Evolutionary conservation across 2,888 invertebrate genomes (phyloP), one percentile per base, ranked within the genome.

Genomic region (Scaptomyza parva): DNA sequence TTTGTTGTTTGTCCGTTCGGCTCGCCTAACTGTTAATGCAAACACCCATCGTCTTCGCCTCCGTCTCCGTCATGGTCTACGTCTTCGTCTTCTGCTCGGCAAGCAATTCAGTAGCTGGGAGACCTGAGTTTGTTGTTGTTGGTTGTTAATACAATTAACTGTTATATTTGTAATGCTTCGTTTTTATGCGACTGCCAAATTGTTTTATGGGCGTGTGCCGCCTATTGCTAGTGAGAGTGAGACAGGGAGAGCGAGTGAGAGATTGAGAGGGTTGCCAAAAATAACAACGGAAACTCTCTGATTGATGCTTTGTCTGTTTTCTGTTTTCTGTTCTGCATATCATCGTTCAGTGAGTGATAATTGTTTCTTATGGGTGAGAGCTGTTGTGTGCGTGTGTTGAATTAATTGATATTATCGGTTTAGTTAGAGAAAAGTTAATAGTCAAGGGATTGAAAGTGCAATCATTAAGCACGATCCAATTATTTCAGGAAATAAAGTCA

Each of bases 131-230:
- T 51, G 51, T 47, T 50, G 43, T 17, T 28, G 20, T 35, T 33
- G 62, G 48, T 85, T 87, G 87, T 61, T 83, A 83, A 83, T 81
- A 87, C 82, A 83, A 87, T 83, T 83, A 83, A 82, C 78, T 82
- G 87, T 87, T 67, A 69, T 87, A 85, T 85, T 82, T 87, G 87
- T 82, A 76, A 57, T 76, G 62, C 54, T 58, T 30, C 59, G 54
- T 67, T 67, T 71, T 76, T 85, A 75, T 85, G 79, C 63, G 78
- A 63, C 78, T 54, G 57, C 60, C 73, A 86, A 82, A 85, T 87
- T 85, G 76, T 78, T 82, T 78, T 70, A 83, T 81, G 85, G 87
- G 82, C 77, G 73, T 71, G 75, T 71, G 75, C 75, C 55, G 62
- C 59, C 76, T 71, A 57, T 67, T 14, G 18, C 11, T 11, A 22